Evolutionary conservation across 2,888 invertebrate genomes (phyloP), one percentile per base, ranked within the genome.

Genomic region (Melolontha melolontha): DNA sequence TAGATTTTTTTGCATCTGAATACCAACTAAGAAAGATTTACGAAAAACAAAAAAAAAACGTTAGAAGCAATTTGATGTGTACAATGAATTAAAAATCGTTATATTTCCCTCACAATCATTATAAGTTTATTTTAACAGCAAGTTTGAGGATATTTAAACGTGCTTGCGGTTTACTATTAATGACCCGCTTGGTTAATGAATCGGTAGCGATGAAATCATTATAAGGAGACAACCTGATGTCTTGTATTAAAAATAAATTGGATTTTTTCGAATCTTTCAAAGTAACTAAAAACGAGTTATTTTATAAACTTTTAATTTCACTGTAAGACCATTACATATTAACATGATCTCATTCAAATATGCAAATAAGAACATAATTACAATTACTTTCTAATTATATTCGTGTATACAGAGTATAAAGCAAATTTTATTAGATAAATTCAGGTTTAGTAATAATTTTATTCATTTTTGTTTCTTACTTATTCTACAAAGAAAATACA

Each of bases 171-270:
- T 74, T 75, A 59, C 74, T 78, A 79, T 80, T 81, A 81, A 81
- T 80, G 79, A 80, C 79, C 79, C 76, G 75, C 75, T 77, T 73
- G 76, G 78, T 80, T 80, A 80, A 81, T 80, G 79, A 81, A 81
- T 80, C 79, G 59, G n/a, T 34, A 10, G 76, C 79, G 76, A 51
- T 79, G 75, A 49, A 79, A 79, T 80, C 79, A 80, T 81, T 80
- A 79, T 79, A 79, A 79, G 76, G 78, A 75, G 75, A 75, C 77
- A 75, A 75, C 74, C 77, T 75, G 77, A 42, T 68, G 76, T 6
- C 34, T 27, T 27, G 14, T 49, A 51, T 64, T 64, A 51, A 64
- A 51, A 64, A 29, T 64, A 51, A 41, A 64, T 41, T 16, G 42
- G 41, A n/a, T n/a, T n/a, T 16, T 14, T 10, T 55, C 5, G 16